A percentile compares a stretch with the other conserved stretches of the same genome.
Evolutionary conservation across 2,113 vertebrate species (phyloP).

Genomic region (Penelope pileata): DNA sequence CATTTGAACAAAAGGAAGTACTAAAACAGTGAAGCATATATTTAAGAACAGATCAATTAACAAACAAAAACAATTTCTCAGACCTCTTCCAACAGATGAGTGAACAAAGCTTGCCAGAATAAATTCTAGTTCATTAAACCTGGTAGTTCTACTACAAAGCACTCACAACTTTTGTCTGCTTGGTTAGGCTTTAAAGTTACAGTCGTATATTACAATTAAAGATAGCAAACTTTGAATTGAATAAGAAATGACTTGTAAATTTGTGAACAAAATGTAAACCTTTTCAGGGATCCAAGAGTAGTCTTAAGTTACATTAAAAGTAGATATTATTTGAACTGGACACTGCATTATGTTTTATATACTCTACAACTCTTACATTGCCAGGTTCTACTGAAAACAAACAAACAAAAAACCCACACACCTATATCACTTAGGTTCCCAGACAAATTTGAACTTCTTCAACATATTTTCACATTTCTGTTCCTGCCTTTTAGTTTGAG

Average conservation of each 20-base stretch:
- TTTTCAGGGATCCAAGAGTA: not conserved
- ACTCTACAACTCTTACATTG: not conserved
- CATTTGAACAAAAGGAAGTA: not conserved
- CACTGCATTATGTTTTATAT: not conserved
- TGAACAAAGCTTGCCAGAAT: not conserved
- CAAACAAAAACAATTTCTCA: not conserved
- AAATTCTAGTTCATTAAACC: not conserved
- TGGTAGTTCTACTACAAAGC: not conserved
- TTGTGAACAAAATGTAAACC: not conserved
- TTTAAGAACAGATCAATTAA: not conserved
- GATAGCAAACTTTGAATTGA: not conserved
- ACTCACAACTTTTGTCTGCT: not conserved
- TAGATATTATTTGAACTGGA: not conserved
- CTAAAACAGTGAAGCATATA: not conserved
- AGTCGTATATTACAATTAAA: not conserved
- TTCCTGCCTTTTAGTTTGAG: not conserved
- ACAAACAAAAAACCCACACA: not conserved
- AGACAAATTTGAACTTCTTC: not conserved
- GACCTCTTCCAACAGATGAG: not conserved
- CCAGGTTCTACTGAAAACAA: not conserved
- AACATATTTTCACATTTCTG: not conserved
- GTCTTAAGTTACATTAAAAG: not conserved
- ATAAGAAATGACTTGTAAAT: not conserved
- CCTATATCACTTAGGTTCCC: not conserved
- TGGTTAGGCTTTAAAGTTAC: not conserved